A percentile compares a stretch with the other conserved stretches of the same genome.
Evolutionary conservation across 2,888 invertebrate species (phyloP).

Genomic region (Ophion obscuratus): DNA sequence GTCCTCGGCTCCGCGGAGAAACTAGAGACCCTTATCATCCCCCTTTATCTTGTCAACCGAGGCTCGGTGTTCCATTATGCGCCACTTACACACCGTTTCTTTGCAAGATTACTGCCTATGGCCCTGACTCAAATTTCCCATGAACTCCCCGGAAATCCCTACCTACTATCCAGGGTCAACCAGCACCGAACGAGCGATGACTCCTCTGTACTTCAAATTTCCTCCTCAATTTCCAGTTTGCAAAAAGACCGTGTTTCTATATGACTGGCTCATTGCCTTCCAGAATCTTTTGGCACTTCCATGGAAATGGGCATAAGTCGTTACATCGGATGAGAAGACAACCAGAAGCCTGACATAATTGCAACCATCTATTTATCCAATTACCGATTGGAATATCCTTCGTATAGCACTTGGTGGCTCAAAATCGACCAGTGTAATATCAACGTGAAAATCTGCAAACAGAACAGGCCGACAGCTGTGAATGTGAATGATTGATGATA

Average conservation of each 20-base stretch:
- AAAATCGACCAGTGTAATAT: no score
- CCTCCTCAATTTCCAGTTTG: no score
- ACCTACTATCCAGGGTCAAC: neutral
- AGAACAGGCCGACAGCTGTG: no score
- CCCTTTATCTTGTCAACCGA: conserved; percentile 82
- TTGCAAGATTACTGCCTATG: conserved; percentile 41
- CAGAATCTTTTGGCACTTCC: no score
- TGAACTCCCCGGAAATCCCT: conserved; percentile 10
- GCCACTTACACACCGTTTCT: conserved; percentile 59
- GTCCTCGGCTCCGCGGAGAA: conserved; percentile 17
- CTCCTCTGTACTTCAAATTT: no score
- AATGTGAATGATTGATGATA: no score
- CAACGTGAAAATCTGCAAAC: no score
- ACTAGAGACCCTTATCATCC: conserved; percentile 78
- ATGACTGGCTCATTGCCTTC: no score
- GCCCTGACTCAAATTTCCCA: conserved; percentile 32
- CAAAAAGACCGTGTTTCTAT: no score
- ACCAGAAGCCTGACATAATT: neutral
- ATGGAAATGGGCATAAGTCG: no score
- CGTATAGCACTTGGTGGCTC: no score
- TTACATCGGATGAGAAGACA: neutral
- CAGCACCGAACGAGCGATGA: neutral
- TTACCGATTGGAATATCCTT: neutral
- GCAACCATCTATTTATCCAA: neutral
- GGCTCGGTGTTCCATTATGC: conserved; percentile 77